Evolutionary conservation across 2,797 vertebrate genomes (phyloP), one percentile per base, ranked within the genome.

Genomic region (Todus mexicanus): DNA sequence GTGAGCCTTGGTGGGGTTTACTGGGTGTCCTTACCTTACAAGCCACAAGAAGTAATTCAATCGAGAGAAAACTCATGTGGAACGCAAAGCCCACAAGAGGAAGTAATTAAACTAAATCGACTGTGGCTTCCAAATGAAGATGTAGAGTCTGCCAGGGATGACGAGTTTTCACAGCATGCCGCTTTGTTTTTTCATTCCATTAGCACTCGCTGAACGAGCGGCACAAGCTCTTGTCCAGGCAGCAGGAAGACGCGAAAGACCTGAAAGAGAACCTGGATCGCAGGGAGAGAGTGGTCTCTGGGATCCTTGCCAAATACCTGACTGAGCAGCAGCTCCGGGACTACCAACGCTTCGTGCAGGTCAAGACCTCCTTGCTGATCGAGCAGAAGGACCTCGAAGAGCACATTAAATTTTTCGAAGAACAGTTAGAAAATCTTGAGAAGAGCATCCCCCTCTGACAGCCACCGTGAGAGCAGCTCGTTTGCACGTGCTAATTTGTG

Each of bases 251-350:
- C 31, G 99, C 99, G 56, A 98, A 98, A 97, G 99, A 99, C 85
- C 97, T 99, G 95, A 99, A 99, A 91, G 98, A 99, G 31, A 99
- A 99, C 76, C 97, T 99, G 93, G 99, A 99, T 35, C 98, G 99
- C 4, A 96, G 99, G 31, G 99, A 99, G 92, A 97, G 97, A 26
- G 96, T 98, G 71, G 98, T 99, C 61, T 98, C 98, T 5, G 96
- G 96, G 26, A 98, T 99, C 95, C 98, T 99, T 45, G 97, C 97
- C n/a, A 98, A 97, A 16, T 98, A 98, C 93, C 98, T 99, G 96
- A 97, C 96, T 0, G 79, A 97, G 1, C 92, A 97, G 73, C 98
- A 99, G 97, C 98, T 99, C 89, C 98, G 96, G 80, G 97, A 98
- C 95, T 99, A 99, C 92, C 95, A 96, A 2, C 95, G 92, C 94